Conservation (phyloP, 2,113 vertebrate species). For the Neodon shergylaensis region DNA sequence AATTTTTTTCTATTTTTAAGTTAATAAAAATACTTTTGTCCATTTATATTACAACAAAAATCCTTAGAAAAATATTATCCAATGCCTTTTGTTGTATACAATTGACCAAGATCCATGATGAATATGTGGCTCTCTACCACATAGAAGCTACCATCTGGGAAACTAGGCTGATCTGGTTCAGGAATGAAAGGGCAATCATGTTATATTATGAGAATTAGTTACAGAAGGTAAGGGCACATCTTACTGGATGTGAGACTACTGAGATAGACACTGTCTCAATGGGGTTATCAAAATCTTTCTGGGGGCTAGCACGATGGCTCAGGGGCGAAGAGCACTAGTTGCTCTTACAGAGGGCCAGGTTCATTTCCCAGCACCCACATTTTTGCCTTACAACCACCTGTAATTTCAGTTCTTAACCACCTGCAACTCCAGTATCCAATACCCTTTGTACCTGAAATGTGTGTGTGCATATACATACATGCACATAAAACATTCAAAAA, state of each 20-base stretch:
- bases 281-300: neutral
- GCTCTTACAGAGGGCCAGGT: neutral
- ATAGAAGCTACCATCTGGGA: neutral
- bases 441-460: neutral
- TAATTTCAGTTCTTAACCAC: neutral
- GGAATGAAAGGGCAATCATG: neutral
- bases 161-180: neutral
- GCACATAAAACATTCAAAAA: neutral
- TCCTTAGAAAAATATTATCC: neutral
- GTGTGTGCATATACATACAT: neutral
- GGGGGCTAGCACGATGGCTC: neutral
- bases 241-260: neutral
- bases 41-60: neutral
- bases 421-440: neutral
- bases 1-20: neutral
- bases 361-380: neutral
- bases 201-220: neutral
- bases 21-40: neutral
- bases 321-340: too few relatives aligned
- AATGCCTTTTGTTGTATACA: neutral
- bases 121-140: too few relatives aligned
- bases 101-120: neutral
- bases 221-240: neutral
- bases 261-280: neutral
- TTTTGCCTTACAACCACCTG: neutral